Conservation (phyloP, 2,113 vertebrate genomes). For the Mirza zaza region DNA sequence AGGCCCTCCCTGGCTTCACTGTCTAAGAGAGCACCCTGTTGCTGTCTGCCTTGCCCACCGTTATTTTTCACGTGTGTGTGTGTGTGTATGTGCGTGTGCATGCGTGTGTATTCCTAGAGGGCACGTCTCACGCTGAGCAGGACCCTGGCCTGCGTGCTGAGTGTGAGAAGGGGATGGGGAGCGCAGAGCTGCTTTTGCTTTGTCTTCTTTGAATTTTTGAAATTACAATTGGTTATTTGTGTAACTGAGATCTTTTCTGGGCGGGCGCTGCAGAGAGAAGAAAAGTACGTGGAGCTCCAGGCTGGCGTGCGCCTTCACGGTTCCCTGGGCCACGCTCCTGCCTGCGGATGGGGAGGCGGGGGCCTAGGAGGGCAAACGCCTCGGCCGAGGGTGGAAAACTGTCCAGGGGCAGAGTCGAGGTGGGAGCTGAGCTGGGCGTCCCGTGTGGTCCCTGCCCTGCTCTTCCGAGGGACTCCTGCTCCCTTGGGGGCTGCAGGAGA, state of each 20-base stretch:
- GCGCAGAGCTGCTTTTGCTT: not conserved
- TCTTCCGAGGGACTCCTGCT: not conserved
- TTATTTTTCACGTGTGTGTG: not conserved
- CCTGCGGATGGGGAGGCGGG: not conserved
- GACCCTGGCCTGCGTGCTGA: not conserved
- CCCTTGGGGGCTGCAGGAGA: not conserved
- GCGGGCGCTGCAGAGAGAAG: not conserved
- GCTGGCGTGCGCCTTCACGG: not conserved
- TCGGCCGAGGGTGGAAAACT: not conserved
- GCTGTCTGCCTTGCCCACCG: not conserved
- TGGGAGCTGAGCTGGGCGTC: not conserved
- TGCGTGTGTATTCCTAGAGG: not conserved
- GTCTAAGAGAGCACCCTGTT: not conserved
- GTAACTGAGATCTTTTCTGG: not conserved
- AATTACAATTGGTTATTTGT: not conserved
- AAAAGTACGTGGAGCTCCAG: not conserved
- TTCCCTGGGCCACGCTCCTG: not conserved
- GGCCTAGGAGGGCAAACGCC: not conserved
- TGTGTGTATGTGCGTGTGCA: not conserved
- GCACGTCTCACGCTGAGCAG: not conserved
- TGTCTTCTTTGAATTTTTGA: not conserved
- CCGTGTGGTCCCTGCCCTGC: not conserved
- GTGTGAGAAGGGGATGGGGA: not conserved
- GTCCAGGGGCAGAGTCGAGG: not conserved
- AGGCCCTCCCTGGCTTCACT: not conserved